Evolutionary conservation across 2,888 invertebrate genomes (phyloP).

Genomic region (Cremastobaeus sp.): DNA sequence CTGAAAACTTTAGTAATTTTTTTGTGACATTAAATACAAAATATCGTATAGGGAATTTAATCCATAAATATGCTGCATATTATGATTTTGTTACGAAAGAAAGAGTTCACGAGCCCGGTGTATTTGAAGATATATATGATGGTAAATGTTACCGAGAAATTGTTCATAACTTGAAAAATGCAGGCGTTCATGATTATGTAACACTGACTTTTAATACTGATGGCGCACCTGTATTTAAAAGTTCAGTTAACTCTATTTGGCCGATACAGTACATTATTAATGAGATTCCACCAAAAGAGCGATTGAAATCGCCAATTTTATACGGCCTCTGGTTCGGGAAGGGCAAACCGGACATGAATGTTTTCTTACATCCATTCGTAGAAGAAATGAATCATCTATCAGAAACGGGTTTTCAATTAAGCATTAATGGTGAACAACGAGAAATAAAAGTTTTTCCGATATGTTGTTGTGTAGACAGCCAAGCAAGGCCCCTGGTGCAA

Average conservation of each 20-base stretch:
- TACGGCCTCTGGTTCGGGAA: conserved; percentile 18
- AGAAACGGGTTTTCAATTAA: background rate
- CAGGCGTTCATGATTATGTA: conserved; percentile 5
- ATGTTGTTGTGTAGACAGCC: background rate
- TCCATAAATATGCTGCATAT: background rate
- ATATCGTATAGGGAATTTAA: conserved; percentile 3
- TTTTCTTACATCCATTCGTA: conserved; percentile 12
- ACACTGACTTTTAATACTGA: conserved; percentile 10
- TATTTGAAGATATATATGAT: conserved; percentile 23
- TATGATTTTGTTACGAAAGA: conserved; percentile 23
- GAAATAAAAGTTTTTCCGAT: background rate
- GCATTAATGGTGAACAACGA: conserved; percentile 8
- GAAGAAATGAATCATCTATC: conserved; percentile 1
- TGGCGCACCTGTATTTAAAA: conserved; percentile 18
- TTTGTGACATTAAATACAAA: conserved; percentile 4
- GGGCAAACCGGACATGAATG: conserved; percentile 8
- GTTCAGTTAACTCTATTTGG: conserved; percentile 15
- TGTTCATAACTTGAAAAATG: background rate
- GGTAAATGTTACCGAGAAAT: conserved; percentile 8
- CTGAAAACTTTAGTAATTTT: background rate
- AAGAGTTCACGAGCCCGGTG: background rate
- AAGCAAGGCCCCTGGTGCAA: no score
- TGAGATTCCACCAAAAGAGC: background rate
- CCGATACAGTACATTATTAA: conserved; percentile 12
- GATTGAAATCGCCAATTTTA: background rate